These are phyloP conservation scores for Drosophila falleni DNA, from an alignment of 2,888 invertebrate species.

Conservation along the genomic window DNA sequence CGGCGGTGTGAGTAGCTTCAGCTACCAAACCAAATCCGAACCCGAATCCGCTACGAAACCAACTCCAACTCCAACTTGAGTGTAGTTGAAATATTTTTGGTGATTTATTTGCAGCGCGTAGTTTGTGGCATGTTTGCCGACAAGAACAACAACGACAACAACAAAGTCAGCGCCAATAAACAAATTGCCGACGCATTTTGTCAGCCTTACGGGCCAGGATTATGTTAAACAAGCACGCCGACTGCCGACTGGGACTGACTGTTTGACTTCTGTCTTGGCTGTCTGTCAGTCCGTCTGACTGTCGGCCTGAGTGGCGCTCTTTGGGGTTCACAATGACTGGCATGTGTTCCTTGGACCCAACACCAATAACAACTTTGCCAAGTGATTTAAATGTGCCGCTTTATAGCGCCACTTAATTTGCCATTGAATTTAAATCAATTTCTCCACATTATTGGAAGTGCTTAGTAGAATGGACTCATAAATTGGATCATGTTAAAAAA, in stretches of 20 bases:
- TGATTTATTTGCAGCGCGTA: constrained; percentile 81
- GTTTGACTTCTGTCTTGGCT: constrained; percentile 29
- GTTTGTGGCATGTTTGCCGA: constrained; percentile 78
- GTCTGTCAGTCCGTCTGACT: constrained; percentile 8
- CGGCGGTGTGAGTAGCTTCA: constrained; percentile 61
- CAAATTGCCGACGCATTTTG: constrained; percentile 82
- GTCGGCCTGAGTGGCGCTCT: constrained; percentile 33
- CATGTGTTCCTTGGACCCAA: constrained; percentile 34
- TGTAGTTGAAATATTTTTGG: constrained; percentile 81
- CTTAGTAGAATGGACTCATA: constrained; percentile 1
- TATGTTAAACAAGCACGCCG: constrained; percentile 70
- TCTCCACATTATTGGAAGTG: not conserved
- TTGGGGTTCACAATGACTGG: constrained; percentile 36
- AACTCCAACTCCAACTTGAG: constrained; percentile 31
- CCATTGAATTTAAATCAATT: constrained; percentile 70
- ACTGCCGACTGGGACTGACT: constrained; percentile 5
- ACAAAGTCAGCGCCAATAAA: constrained; percentile 72
- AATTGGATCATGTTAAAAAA: constrained; percentile 2
- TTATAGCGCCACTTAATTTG: constrained; percentile 76
- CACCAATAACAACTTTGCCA: constrained; percentile 33
- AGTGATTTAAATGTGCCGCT: constrained; percentile 74
- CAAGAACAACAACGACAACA: constrained; percentile 42
- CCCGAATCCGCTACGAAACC: constrained; percentile 3
- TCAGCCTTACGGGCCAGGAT: constrained; percentile 67
- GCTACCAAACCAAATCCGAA: constrained; percentile 14